phyloP scores from a whole-genome alignment of 2,113 vertebrate species.

The Sardina pilchardus region DNA sequence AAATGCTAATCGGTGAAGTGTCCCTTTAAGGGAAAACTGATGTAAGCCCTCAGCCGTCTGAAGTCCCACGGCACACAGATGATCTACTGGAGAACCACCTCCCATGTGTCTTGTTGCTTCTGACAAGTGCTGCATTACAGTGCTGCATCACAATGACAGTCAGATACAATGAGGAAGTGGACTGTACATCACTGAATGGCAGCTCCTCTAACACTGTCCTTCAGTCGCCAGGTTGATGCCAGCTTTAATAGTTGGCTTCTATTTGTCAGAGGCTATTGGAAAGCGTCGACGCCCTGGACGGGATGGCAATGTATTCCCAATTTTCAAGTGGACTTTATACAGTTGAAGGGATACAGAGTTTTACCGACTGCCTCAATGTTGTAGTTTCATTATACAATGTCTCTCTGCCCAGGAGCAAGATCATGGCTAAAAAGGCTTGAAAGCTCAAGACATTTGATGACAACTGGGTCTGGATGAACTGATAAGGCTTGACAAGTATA shows the following conservation, averaged over 20 bases:
- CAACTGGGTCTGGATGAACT: not conserved
- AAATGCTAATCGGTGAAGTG: too few species aligned
- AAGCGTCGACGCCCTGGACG: not conserved
- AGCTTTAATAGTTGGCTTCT: not conserved
- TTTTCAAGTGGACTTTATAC: not conserved
- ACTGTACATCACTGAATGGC: not conserved
- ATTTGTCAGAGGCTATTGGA: not conserved
- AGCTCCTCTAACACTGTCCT: not conserved
- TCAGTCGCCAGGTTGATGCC: not conserved
- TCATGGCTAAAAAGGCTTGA: not conserved
- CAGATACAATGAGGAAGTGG: not conserved
- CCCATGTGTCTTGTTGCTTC: not conserved
- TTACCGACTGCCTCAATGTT: not conserved
- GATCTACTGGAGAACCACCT: not conserved
- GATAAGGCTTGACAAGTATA: not conserved
- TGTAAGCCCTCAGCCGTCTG: not conserved
- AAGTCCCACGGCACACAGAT: not conserved
- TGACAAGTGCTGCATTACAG: not conserved
- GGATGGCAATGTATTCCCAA: not conserved
- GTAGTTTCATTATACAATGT: not conserved
- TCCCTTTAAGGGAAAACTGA: not conserved
- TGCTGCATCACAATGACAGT: not conserved
- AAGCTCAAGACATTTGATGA: not conserved
- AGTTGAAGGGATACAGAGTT: not conserved
- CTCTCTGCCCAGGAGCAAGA: not conserved